Evolutionary conservation across 2,888 invertebrate genomes (phyloP).

Genomic region (Pocota personata): DNA sequence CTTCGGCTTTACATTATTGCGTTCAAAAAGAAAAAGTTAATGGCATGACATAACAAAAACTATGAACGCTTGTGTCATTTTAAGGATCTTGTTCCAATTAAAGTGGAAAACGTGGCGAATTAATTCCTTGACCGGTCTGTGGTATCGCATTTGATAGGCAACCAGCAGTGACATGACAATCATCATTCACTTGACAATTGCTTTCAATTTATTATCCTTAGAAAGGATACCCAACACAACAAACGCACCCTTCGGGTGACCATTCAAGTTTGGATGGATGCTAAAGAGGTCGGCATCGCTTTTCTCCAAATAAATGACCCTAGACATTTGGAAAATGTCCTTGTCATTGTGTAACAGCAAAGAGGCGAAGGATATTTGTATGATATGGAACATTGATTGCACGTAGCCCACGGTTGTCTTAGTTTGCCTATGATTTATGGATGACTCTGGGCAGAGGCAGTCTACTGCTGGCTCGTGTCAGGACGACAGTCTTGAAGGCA

Average conservation of each 20-base stretch:
- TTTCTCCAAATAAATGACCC: neutral
- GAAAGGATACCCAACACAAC: neutral
- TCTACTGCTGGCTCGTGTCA: neutral
- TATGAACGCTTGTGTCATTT: neutral
- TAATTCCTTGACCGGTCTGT: neutral
- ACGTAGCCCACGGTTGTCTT: slow-evolving; percentile 16
- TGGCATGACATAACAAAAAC: neutral
- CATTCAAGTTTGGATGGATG: too few species aligned
- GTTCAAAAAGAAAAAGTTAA: neutral
- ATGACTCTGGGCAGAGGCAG: neutral
- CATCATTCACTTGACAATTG: slow-evolving; percentile 6
- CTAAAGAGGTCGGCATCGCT: neutral
- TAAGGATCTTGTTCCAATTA: neutral
- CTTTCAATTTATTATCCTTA: slow-evolving; percentile 8
- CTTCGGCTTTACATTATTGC: too few species aligned
- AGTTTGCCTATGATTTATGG: slow-evolving; percentile 41
- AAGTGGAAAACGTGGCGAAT: slow-evolving; percentile 11
- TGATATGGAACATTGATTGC: neutral
- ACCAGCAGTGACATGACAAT: neutral
- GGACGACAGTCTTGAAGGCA: neutral
- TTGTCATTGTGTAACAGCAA: neutral
- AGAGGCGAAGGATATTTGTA: neutral
- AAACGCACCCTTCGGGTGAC: neutral
- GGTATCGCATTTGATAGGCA: neutral
- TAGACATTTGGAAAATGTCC: neutral